Evolutionary conservation across 2,797 vertebrate genomes (phyloP).

Genomic region (Uromys caudimaculatus): DNA sequence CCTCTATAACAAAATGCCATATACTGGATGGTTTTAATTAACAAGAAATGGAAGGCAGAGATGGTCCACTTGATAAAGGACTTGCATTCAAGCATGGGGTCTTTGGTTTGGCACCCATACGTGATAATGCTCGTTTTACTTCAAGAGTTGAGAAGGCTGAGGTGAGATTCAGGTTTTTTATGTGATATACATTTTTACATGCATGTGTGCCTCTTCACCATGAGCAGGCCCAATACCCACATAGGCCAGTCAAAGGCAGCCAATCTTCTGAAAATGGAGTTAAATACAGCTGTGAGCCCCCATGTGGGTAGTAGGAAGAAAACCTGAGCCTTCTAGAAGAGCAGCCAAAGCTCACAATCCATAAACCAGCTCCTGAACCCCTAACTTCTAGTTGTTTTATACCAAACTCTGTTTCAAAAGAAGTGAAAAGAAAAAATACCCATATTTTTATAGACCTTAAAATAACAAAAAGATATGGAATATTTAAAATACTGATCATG

Average conservation of each 20-base stretch:
- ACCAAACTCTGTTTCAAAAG: background rate
- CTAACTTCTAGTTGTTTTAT: background rate
- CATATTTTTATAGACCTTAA: background rate
- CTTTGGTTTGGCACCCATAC: background rate
- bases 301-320: background rate
- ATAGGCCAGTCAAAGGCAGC: background rate
- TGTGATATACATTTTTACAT: background rate
- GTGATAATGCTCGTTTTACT: background rate
- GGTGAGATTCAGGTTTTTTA: background rate
- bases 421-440: background rate
- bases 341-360: background rate
- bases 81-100: background rate
- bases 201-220: background rate
- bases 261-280: no score
- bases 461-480: background rate
- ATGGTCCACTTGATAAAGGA: background rate
- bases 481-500: background rate
- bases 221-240: background rate
- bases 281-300: no score
- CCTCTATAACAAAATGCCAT: background rate
- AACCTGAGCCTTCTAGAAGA: background rate
- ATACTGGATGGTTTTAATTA: background rate
- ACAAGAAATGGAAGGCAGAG: background rate
- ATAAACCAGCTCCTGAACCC: background rate
- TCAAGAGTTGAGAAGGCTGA: background rate